Evolutionary conservation across 2,113 vertebrate species (phyloP).

Genomic region (Elachura formosa): DNA sequence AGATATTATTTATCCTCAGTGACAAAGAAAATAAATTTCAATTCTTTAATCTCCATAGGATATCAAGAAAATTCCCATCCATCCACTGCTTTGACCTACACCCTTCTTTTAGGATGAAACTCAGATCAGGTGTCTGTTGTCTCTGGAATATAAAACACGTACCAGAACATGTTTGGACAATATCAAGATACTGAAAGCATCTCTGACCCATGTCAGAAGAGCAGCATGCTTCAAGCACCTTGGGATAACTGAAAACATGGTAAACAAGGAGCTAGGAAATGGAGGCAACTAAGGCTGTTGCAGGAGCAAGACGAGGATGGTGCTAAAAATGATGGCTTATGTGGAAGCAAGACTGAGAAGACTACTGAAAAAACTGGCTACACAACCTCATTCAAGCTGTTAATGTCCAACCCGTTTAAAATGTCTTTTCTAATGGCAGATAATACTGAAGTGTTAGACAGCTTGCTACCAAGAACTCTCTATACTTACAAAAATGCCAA

Average conservation of each 20-base stretch:
- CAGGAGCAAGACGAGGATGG: neutral
- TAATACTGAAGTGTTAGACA: neutral
- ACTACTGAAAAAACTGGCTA: neutral
- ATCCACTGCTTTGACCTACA: neutral
- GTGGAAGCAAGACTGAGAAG: neutral
- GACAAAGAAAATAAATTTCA: neutral
- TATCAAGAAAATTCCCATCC: neutral
- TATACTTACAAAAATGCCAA: neutral
- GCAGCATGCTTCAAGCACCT: neutral
- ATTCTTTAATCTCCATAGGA: neutral
- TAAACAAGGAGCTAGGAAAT: neutral
- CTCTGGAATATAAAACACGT: neutral
- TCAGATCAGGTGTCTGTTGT: neutral
- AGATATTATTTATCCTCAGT: neutral
- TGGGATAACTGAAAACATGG: neutral
- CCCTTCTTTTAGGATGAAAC: neutral
- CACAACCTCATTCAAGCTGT: neutral
- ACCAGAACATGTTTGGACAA: neutral
- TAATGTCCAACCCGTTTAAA: neutral
- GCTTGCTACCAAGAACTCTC: neutral
- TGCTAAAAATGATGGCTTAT: neutral
- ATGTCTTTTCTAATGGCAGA: neutral
- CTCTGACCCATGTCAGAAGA: neutral
- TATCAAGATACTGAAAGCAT: neutral
- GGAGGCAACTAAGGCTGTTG: neutral